Evolutionary conservation across 1,140 invertebrate species (phyloP), one percentile per base, ranked within the genome.

Genomic region (Holcopasites calliopsidis): DNA sequence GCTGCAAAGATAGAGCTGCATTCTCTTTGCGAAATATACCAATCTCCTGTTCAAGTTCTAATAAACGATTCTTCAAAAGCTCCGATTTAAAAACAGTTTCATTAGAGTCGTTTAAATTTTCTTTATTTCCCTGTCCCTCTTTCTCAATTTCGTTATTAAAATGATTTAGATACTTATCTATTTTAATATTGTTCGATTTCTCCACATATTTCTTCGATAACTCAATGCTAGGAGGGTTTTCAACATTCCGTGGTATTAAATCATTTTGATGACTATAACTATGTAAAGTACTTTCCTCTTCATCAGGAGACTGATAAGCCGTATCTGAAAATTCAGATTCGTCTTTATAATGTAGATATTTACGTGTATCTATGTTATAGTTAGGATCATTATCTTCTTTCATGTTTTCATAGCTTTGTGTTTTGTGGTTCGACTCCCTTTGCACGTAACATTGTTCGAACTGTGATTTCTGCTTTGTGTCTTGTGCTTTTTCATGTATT

Each of bases 41-140:
- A 60, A 96, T 95, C 91, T 96, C 95, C 52, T 92, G 89, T 87
- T 95, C 94, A 35, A 96, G 85, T 86, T 96, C 94, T 61, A 90
- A 80, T 0, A 96, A 86, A 69, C 94, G 93, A n/a, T 87, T 92
- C 85, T 94, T 94, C 58, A 95, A 87, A 40, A 95, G 85, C 79
- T 95, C 93, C 49, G 93, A 93, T 78, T 94, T 94, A 31, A 92
- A 91, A 77, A 93, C 65, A 11, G 74, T 72, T 40, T 82, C 73
- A 58, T 80, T 75, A 33, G 57, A 69, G 58, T 82, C 68, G 69
- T 64, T 72, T 50, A 61, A 77, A 66, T 85, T 75, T 28, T 88
- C 55, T 52, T 82, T 26, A 57, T 61, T 55, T 68, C 62, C 16
- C 60, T 77, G 5, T 72, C 44, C 23, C 69, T 79, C 47, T 69